Evolutionary conservation across 2,113 vertebrate species (phyloP).

Genomic region (Mustela lutreola): DNA sequence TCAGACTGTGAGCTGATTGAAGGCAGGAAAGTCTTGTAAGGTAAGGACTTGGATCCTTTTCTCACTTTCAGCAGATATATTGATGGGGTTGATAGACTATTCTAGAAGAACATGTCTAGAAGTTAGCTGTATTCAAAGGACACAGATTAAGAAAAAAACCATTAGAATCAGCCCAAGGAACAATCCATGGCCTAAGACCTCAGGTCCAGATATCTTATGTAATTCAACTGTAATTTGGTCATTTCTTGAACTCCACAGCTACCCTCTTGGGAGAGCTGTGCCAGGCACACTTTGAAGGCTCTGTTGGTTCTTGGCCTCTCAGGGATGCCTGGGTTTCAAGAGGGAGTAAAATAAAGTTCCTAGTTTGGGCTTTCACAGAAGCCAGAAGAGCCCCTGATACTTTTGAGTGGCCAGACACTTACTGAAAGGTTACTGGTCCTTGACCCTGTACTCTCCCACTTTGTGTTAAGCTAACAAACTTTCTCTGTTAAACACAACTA

Average conservation of each 20-base stretch:
- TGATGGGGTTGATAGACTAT: not conserved
- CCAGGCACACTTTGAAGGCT: not conserved
- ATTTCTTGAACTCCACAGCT: not conserved
- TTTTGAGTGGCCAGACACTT: not conserved
- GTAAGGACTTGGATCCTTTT: not conserved
- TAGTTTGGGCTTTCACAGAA: fast-evolving
- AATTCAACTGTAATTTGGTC: not conserved
- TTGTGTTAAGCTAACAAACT: not conserved
- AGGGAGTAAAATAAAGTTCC: not conserved
- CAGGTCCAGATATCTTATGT: not conserved
- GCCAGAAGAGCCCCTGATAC: not conserved
- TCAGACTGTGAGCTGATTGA: not conserved
- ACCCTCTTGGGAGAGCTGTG: fast-evolving
- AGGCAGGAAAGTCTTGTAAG: not conserved
- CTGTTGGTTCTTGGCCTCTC: not conserved
- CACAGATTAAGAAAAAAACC: not conserved
- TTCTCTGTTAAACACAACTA: not conserved
- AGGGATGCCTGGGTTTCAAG: not conserved
- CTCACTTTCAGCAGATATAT: not conserved
- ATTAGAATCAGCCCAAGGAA: not conserved
- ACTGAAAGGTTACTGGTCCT: not conserved
- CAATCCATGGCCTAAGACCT: not conserved
- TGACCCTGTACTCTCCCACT: not conserved
- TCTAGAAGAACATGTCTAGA: fast-evolving
- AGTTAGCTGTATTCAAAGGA: not conserved